Percentiles rank a stretch among this genome's conserved stretches.
Conservation (phyloP, 2,113 vertebrate species). For the Nothoprocta pentlandii region DNA sequence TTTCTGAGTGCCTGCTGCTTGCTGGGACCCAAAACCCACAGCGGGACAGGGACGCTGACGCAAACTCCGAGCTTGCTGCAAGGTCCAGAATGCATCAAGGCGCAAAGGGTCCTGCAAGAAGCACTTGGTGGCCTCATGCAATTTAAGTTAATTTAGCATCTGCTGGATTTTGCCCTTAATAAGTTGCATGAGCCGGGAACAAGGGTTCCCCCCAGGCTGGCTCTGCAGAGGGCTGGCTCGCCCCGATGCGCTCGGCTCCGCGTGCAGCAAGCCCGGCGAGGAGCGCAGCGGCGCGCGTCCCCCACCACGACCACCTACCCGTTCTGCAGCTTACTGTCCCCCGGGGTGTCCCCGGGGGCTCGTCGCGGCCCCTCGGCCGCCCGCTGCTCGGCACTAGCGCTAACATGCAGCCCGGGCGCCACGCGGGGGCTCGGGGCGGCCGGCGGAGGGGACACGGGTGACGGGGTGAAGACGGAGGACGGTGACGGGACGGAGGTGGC, state of each 20-base stretch:
- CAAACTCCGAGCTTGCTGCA: constrained; percentile 18
- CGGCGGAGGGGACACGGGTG: constrained; percentile 76
- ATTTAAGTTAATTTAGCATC: neutral
- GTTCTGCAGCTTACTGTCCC: constrained; percentile 89
- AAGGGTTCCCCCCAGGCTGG: no score
- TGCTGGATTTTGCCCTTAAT: neutral
- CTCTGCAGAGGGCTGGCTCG: neutral
- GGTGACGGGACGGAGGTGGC: constrained; percentile 92
- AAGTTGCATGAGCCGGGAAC: neutral
- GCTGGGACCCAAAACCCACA: neutral
- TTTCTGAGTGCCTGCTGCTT: constrained; percentile 74
- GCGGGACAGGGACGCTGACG: neutral
- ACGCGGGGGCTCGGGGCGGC: constrained; percentile 65
- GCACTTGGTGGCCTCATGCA: neutral
- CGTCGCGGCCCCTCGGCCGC: constrained; percentile 87
- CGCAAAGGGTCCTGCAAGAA: neutral
- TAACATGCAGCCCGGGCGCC: constrained; percentile 77
- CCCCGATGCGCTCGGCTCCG: neutral
- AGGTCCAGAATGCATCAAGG: constrained; percentile 22
- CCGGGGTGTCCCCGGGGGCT: constrained; percentile 89
- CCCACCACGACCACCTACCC: constrained; percentile 86
- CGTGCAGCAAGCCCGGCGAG: constrained; percentile 61
- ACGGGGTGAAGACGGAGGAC: constrained; percentile 91
- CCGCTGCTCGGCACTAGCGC: constrained; percentile 74
- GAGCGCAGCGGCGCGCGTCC: neutral